Evolutionary conservation across 2,888 invertebrate species (phyloP), one percentile per base, ranked within the genome.

Genomic region (Leptopilina drosophilae): DNA sequence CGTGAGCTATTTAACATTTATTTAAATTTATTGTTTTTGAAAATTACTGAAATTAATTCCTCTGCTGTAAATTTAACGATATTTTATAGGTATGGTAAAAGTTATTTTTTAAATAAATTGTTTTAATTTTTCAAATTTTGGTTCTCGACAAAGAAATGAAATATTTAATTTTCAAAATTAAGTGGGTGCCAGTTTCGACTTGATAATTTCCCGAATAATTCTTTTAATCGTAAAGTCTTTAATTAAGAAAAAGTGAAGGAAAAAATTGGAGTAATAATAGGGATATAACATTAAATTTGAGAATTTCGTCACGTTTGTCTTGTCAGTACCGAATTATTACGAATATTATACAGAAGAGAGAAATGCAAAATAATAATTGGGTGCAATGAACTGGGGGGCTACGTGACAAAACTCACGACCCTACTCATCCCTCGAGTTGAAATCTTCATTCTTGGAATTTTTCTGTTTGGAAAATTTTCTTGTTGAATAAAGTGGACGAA

Each of bases 371-470:
- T 33, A 49, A 26, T 33, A 12, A 9, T 69, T 49, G n/a, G 14
- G 73, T 53, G 53, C 53, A 73, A 56, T 26, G 73, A 73, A 73
- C 73, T 56, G 53, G 53, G 53, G 53, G 14, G 49, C 53, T 69
- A 69, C 69, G 69, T 69, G 69, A 69, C 53, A 26, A 53, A 69
- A 53, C 33, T 53, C 53, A 69, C 9, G 69, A 33, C 26, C 67
- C 67, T 53, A 46, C 40, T 4, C 2, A 67, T 20, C 46, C 42
- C 20, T 14, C 7, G 7, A 26, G 20, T 20, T 3, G 12, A 20
- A 8, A 62, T 62, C 15, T 62, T 15, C 20, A 62, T n/a, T 62
- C 62, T 62, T 62, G 62, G 9, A 62, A 9, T 20, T 53, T 69
- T 1, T 53, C 20, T 33, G 33, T 1, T 20, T 26, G 69, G 14